A percentile compares a stretch with the other conserved stretches of the same genome.
phyloP scores from a whole-genome alignment of 2,888 invertebrate species.

The Apamea epomidion region DNA sequence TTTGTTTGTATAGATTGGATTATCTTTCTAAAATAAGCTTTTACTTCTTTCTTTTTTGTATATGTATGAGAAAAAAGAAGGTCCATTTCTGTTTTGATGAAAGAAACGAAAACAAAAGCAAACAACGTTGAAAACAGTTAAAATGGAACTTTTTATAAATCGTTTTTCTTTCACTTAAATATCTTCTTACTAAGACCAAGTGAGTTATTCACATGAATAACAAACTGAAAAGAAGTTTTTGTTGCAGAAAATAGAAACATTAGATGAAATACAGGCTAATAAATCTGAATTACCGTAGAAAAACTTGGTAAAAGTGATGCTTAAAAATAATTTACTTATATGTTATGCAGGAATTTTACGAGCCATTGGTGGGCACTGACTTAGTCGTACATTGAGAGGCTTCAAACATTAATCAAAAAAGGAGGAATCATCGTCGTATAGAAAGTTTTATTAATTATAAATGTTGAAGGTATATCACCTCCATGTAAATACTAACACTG shows the following conservation, averaged over 20 bases:
- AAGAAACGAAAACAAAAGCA: not conserved
- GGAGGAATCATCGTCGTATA: not conserved
- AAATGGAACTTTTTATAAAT: not conserved
- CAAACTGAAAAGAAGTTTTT: not conserved
- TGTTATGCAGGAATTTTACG: not conserved
- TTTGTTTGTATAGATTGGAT: not conserved
- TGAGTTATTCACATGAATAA: slow-evolving; percentile 17
- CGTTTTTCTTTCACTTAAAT: not conserved
- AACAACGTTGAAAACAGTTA: not conserved
- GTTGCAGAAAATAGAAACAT: not conserved
- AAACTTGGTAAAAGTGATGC: not conserved
- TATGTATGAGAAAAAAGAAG: not conserved
- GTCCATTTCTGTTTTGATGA: not conserved
- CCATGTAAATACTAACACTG: no score
- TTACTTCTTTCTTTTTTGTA: not conserved
- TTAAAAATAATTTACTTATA: not conserved
- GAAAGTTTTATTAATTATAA: not conserved
- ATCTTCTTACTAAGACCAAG: not conserved
- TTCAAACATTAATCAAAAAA: slow-evolving; percentile 9
- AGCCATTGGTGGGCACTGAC: not conserved
- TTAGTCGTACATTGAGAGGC: not conserved
- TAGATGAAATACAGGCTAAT: not conserved
- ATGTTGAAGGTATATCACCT: no score
- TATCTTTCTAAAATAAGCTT: not conserved
- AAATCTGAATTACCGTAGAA: not conserved